Percentiles rank a stretch among this genome's conserved stretches.
These are phyloP conservation scores for Chloebia gouldiae DNA, from an alignment of 2,113 vertebrate species.

Conservation along the genomic window DNA sequence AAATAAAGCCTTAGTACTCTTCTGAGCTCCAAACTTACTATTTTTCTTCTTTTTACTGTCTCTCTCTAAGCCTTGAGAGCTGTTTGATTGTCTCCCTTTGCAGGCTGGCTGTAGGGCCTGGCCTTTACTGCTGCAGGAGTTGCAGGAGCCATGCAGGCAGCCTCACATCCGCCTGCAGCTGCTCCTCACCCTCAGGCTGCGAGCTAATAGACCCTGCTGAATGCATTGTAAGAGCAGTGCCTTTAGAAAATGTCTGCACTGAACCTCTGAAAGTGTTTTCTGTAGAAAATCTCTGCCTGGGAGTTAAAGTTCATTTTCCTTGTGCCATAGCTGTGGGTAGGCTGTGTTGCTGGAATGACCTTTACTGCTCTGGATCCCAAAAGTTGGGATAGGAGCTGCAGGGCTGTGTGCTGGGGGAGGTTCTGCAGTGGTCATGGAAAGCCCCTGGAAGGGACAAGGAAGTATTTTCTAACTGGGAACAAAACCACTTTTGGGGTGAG, in stretches of 20 bases:
- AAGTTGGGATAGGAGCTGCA: background rate
- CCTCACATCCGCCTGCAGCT: background rate
- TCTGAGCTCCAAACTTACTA: background rate
- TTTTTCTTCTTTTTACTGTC: background rate
- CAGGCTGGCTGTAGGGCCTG: background rate
- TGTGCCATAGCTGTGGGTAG: accelerated
- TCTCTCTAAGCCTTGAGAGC: background rate
- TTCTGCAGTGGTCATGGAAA: background rate
- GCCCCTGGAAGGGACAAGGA: background rate
- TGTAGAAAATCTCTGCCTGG: background rate
- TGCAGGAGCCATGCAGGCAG: background rate
- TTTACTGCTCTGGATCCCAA: background rate
- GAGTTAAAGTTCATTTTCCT: background rate
- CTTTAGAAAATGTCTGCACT: background rate
- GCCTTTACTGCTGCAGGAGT: background rate
- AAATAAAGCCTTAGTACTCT: background rate
- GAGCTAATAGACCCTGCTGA: background rate
- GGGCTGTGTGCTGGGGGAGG: background rate
- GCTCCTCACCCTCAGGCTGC: background rate
- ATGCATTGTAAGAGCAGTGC: background rate
- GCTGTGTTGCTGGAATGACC: background rate
- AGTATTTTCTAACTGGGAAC: background rate
- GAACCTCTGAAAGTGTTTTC: background rate
- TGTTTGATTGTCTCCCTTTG: background rate
- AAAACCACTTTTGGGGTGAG: background rate